Conservation (phyloP, 2,797 vertebrate genomes). For the Falco rusticolus region DNA sequence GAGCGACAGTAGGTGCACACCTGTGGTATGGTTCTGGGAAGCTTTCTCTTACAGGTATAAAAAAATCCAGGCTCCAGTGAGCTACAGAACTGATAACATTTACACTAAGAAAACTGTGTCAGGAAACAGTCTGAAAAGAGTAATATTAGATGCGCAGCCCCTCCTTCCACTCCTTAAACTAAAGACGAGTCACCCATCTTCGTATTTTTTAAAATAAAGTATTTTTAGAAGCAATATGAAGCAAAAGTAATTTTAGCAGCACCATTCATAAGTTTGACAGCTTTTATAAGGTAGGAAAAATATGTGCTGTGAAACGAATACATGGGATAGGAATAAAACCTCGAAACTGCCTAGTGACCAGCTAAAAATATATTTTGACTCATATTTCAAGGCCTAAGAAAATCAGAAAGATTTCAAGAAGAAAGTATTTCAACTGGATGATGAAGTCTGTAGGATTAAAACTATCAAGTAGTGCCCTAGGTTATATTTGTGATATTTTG, state of each 20-base stretch:
- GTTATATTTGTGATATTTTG: background rate
- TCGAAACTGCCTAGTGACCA: background rate
- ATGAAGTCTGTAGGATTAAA: background rate
- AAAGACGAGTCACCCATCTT: background rate
- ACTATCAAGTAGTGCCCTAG: background rate
- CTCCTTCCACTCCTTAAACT: background rate
- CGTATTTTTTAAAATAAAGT: background rate
- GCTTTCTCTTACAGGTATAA: background rate
- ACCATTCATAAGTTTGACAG: background rate
- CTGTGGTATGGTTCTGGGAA: background rate
- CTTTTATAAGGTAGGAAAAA: slow-evolving; percentile 5
- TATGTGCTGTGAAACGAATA: background rate
- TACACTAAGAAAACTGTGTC: background rate
- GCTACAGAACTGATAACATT: background rate
- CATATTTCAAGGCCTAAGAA: background rate
- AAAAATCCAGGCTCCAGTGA: background rate
- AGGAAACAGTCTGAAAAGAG: background rate
- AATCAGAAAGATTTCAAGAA: background rate
- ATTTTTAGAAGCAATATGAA: background rate
- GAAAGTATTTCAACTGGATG: background rate
- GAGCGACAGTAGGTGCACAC: background rate
- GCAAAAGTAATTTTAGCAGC: background rate
- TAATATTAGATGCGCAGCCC: background rate
- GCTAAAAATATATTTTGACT: background rate
- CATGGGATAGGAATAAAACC: background rate